These are phyloP conservation scores for Paedocypris micromegethes DNA, from an alignment of 2,797 vertebrate species.

Conservation along the genomic window DNA sequence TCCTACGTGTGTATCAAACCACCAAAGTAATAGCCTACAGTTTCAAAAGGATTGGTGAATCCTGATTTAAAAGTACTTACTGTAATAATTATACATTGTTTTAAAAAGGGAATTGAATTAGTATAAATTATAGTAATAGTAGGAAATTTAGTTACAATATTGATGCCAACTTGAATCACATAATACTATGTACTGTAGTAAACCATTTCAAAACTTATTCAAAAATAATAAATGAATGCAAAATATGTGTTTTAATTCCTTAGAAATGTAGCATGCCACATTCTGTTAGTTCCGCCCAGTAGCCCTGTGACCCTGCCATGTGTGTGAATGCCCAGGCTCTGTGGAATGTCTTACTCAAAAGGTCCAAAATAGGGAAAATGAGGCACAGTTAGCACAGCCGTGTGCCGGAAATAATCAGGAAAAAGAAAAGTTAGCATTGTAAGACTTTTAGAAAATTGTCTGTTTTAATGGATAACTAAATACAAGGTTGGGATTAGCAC, in stretches of 20 bases:
- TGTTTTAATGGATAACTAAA: neutral
- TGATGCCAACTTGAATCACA: too few relatives aligned
- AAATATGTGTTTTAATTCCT: slow-evolving; percentile 18
- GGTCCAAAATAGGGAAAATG: slow-evolving; percentile 27
- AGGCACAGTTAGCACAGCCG: slow-evolving; percentile 17
- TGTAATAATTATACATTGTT: too few relatives aligned
- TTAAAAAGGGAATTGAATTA: too few relatives aligned
- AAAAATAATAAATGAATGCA: neutral
- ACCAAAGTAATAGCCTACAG: too few relatives aligned
- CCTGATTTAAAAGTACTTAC: too few relatives aligned
- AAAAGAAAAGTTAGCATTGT: neutral
- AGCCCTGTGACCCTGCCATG: slow-evolving; percentile 25
- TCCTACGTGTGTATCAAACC: too few relatives aligned
- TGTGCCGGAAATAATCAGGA: slow-evolving; percentile 3
- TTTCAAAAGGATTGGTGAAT: too few relatives aligned
- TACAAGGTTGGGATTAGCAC: neutral
- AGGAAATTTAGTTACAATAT: too few relatives aligned
- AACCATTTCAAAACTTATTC: neutral
- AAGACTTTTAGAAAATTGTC: neutral
- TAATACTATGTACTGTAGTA: too few relatives aligned
- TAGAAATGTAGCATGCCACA: slow-evolving; percentile 28
- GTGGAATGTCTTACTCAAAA: slow-evolving; percentile 26
- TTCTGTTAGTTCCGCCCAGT: slow-evolving; percentile 24
- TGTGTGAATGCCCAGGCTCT: slow-evolving; percentile 1
- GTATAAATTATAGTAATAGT: too few relatives aligned